phyloP scores from a whole-genome alignment of 2,888 invertebrate genomes.

The Melitaea athalia region DNA sequence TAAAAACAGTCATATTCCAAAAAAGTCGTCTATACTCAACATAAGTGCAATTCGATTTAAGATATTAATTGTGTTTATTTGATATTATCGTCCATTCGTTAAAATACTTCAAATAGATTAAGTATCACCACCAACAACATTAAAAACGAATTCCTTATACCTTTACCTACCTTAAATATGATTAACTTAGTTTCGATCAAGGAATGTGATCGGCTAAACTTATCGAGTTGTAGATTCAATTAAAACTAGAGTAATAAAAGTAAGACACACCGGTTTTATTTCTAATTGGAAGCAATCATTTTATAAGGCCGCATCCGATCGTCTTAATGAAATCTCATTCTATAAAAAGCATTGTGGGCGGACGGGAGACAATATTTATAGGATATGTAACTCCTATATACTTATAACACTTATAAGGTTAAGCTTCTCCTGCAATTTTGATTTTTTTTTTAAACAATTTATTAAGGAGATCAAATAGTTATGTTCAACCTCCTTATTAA shows the following conservation, averaged over 20 bases:
- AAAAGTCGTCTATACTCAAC: too few species aligned
- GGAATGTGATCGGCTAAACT: constrained; percentile 33
- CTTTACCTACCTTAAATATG: constrained; percentile 16
- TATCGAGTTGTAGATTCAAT: constrained; percentile 48
- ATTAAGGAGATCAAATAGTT: too few species aligned
- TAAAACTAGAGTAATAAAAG: constrained; percentile 42
- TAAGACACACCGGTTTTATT: constrained; percentile 38
- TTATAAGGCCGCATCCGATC: constrained; percentile 27
- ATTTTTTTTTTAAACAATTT: too few species aligned
- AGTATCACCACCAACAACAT: not conserved
- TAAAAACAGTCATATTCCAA: too few species aligned
- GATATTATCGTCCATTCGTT: not conserved
- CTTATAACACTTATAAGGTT: not conserved
- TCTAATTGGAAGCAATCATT: constrained; percentile 46
- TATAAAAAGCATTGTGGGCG: constrained; percentile 30
- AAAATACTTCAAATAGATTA: not conserved
- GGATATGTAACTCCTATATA: constrained; percentile 13
- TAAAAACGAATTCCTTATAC: constrained; percentile 13
- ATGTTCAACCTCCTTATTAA: too few species aligned
- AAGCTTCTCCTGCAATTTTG: not conserved
- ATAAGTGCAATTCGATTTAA: too few species aligned
- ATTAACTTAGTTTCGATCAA: constrained; percentile 21
- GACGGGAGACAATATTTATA: constrained; percentile 30
- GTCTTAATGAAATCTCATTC: constrained; percentile 27
- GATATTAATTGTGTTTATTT: too few species aligned